These are phyloP conservation scores for Chrysopilus asiliformis DNA, from an alignment of 2,888 invertebrate species.

Conservation along the genomic window DNA sequence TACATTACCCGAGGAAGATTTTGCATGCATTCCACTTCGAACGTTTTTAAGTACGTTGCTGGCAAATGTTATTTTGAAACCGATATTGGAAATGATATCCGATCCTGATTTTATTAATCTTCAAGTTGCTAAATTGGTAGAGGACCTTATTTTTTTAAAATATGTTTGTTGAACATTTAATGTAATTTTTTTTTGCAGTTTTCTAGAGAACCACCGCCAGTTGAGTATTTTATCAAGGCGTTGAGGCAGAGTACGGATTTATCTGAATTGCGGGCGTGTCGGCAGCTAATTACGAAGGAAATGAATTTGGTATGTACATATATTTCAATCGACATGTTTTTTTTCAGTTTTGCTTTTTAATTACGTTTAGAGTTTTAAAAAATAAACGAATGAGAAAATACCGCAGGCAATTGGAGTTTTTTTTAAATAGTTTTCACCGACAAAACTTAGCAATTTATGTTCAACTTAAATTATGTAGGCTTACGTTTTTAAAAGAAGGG, in stretches of 20 bases:
- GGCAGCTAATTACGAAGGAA: constrained; percentile 18
- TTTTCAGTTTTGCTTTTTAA: too few species aligned
- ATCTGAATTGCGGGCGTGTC: constrained; percentile 16
- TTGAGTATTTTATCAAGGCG: constrained; percentile 17
- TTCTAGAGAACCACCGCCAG: constrained; percentile 17
- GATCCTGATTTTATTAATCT: constrained; percentile 20
- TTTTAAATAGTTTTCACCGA: too few species aligned
- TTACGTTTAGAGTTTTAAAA: too few species aligned
- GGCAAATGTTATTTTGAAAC: constrained; percentile 17
- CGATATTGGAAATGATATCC: constrained; percentile 15
- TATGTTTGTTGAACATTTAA: neutral
- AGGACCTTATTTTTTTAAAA: too few species aligned
- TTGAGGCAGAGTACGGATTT: constrained; percentile 17
- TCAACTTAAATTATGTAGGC: too few species aligned
- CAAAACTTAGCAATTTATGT: too few species aligned
- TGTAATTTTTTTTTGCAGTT: constrained; percentile 10
- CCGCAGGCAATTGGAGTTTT: too few species aligned
- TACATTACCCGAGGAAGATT: constrained; percentile 17
- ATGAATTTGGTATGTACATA: constrained; percentile 15
- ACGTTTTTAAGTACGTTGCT: constrained; percentile 17
- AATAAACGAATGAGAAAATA: too few species aligned
- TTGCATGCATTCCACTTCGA: constrained; percentile 17
- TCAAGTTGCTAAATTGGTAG: constrained; percentile 17
- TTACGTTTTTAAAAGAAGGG: too few species aligned
- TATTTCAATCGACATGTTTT: too few species aligned